phyloP scores from a whole-genome alignment of 2,797 vertebrate genomes.

The Pangasius djambal region DNA sequence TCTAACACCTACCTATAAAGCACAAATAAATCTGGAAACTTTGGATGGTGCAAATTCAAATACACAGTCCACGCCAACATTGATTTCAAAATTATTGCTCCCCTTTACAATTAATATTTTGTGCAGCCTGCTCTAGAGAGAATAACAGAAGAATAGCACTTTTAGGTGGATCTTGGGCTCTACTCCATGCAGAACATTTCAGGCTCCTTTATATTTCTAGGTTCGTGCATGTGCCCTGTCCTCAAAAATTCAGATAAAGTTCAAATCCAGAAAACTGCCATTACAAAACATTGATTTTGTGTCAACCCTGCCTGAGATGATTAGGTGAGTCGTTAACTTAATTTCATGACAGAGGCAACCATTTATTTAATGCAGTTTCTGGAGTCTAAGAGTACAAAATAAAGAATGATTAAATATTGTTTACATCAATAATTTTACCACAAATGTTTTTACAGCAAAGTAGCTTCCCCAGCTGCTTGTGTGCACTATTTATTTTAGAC shows the following conservation, averaged over 20 bases:
- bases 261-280: conserved; percentile 6
- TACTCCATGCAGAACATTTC: neutral
- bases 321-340: neutral
- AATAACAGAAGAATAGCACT: neutral
- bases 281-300: conserved; percentile 2
- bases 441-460: neutral
- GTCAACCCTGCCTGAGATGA: neutral
- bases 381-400: neutral
- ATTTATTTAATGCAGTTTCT: conserved; percentile 4
- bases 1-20: conserved; percentile 4
- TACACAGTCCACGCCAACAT: no score
- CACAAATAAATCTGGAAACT: neutral
- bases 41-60: neutral
- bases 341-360: conserved; percentile 4
- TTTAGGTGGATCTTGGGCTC: neutral
- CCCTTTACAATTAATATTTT: neutral
- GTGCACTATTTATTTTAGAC: neutral
- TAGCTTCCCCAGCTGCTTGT: neutral
- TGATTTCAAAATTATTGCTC: neutral
- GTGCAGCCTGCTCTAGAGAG: neutral
- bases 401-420: neutral
- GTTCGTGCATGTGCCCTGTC: neutral
- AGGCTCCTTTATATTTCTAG: neutral
- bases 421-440: neutral
- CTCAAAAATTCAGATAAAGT: neutral